phyloP scores from a whole-genome alignment of 1,140 invertebrate genomes.

The Aphelenchoides fujianensis region DNA sequence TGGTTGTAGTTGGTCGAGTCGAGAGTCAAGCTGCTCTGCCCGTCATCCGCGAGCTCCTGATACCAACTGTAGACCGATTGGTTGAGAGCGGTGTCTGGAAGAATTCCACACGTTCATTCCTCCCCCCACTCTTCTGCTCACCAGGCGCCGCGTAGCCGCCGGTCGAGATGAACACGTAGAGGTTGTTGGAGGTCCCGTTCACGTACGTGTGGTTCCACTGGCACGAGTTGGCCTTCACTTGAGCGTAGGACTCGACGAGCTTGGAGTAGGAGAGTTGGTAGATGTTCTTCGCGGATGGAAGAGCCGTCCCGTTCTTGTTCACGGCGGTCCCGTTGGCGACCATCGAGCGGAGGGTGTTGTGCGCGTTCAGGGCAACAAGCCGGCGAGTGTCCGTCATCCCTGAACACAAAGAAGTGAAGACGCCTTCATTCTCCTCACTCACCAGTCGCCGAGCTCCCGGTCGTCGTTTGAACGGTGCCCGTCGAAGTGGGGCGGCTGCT shows the following conservation, averaged over 20 bases:
- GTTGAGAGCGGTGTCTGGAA: neutral
- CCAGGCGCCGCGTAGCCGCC: neutral
- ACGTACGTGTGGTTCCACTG: neutral
- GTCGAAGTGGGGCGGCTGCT: too few relatives aligned
- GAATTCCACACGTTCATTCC: neutral
- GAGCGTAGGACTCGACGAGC: neutral
- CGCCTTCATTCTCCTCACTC: too few relatives aligned
- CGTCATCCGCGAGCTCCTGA: neutral
- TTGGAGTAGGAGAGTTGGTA: neutral
- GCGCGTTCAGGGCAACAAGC: neutral
- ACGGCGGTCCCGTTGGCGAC: neutral
- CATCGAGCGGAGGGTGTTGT: conserved; percentile 8
- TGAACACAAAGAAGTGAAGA: neutral
- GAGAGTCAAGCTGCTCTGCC: neutral
- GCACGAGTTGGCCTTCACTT: neutral
- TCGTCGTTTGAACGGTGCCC: too few relatives aligned
- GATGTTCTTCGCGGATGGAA: neutral
- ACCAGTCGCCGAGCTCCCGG: too few relatives aligned
- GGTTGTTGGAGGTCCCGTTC: neutral
- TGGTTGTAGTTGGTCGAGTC: neutral
- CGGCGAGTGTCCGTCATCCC: neutral
- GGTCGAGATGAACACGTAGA: neutral
- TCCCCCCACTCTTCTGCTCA: neutral
- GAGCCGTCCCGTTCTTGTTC: neutral
- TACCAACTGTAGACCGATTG: conserved; percentile 3